Evolutionary conservation across 2,888 invertebrate species (phyloP).

Genomic region (Sylvicola cinctus): DNA sequence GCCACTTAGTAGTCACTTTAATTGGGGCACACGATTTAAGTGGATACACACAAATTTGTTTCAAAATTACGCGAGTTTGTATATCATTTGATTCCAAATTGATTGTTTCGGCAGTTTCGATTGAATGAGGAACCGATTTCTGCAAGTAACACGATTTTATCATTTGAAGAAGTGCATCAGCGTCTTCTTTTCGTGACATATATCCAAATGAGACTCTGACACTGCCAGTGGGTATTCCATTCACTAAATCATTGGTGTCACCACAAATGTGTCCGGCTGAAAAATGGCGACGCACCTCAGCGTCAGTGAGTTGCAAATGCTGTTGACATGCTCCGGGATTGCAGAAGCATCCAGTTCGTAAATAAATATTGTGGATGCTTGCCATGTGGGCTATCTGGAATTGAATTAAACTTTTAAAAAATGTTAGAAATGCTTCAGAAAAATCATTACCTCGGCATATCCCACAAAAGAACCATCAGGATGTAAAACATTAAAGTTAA

Average conservation of each 20-base stretch:
- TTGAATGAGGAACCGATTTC: neutral
- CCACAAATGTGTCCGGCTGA: slow-evolving; percentile 79
- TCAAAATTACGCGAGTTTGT: slow-evolving; percentile 13
- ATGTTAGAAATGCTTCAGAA: neutral
- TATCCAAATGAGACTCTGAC: slow-evolving; percentile 84
- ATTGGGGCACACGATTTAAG: slow-evolving; percentile 79
- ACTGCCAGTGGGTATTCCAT: slow-evolving; percentile 81
- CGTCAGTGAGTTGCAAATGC: slow-evolving; percentile 44
- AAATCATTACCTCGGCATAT: slow-evolving; percentile 52
- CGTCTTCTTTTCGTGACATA: slow-evolving; percentile 57
- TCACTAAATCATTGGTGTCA: slow-evolving; percentile 63
- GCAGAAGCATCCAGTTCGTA: slow-evolving; percentile 91
- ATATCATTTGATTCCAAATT: neutral
- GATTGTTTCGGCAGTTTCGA: neutral
- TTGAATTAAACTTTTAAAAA: slow-evolving; percentile 5
- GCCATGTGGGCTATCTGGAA: slow-evolving; percentile 72
- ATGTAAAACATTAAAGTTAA: slow-evolving; percentile 72
- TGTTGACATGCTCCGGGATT: slow-evolving; percentile 88
- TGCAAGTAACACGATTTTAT: slow-evolving; percentile 53
- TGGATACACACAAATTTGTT: slow-evolving; percentile 54
- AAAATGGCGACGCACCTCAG: slow-evolving; percentile 55
- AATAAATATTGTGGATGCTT: slow-evolving; percentile 60
- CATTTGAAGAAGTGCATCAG: slow-evolving; percentile 48
- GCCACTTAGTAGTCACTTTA: slow-evolving; percentile 45
- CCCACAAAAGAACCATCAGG: slow-evolving; percentile 64